Evolutionary conservation across 2,797 vertebrate genomes (phyloP).

Genomic region (Clarias fuscus): DNA sequence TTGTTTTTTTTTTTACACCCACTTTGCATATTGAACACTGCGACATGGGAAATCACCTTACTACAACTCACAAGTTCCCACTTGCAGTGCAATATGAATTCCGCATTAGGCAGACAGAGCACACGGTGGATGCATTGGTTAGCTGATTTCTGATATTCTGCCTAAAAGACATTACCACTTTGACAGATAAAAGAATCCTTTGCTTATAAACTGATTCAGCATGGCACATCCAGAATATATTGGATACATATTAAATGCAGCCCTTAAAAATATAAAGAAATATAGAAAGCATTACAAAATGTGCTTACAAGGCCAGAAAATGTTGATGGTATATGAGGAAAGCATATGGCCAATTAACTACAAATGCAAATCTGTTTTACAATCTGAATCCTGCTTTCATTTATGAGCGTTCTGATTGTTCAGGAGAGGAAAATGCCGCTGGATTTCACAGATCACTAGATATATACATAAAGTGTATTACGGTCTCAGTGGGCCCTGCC

Average conservation of each 20-base stretch:
- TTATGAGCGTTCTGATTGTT: constrained; percentile 21
- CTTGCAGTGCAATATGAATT: not conserved
- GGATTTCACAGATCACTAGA: constrained; percentile 10
- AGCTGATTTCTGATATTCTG: not conserved
- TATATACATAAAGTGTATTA: not conserved
- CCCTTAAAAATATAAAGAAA: not conserved
- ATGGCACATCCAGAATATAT: not conserved
- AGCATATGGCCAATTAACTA: constrained; percentile 58
- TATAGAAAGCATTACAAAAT: not conserved
- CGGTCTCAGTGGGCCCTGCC: not conserved
- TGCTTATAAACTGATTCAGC: constrained; percentile 8
- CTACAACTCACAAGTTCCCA: not conserved
- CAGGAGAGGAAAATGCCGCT: constrained; percentile 21
- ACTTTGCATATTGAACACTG: not conserved
- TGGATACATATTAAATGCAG: not conserved
- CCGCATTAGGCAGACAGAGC: not conserved
- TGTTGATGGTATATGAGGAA: constrained; percentile 32
- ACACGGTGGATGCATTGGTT: not conserved
- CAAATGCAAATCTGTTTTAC: constrained; percentile 52
- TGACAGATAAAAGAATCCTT: not conserved
- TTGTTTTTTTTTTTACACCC: not conserved
- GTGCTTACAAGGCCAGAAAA: constrained; percentile 35
- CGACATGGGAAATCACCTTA: not conserved
- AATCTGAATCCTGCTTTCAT: constrained; percentile 42
- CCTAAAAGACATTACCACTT: not conserved